These are phyloP conservation scores for Rhinolophus ferrumequinum DNA, from an alignment of 2,113 vertebrate genomes.

Conservation along the genomic window DNA sequence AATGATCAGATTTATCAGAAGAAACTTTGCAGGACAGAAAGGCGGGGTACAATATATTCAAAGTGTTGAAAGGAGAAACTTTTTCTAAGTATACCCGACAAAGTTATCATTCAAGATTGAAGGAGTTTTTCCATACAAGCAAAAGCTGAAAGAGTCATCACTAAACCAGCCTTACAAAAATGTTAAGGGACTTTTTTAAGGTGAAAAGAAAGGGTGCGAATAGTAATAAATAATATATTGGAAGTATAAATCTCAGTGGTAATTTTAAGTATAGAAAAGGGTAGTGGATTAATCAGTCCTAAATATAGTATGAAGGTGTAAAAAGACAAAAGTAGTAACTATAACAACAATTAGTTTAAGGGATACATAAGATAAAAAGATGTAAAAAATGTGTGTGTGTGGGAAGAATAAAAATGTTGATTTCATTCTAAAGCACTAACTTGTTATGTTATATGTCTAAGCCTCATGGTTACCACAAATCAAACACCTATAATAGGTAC, in stretches of 20 bases:
- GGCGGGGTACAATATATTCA: no score
- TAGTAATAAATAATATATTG: neutral
- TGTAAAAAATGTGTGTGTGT: neutral
- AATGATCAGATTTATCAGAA: neutral
- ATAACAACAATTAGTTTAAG: neutral
- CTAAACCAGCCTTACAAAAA: neutral
- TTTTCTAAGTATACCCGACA: neutral
- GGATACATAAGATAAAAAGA: neutral
- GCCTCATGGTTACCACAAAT: neutral
- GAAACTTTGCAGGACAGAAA: no score
- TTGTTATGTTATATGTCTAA: neutral
- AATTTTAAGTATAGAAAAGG: neutral
- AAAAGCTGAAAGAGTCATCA: neutral
- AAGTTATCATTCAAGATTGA: neutral
- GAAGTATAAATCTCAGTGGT: neutral
- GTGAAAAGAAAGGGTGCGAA: neutral
- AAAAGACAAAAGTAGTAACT: neutral
- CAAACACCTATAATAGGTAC: neutral
- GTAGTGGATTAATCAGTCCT: neutral
- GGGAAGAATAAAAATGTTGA: neutral
- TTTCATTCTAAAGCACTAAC: neutral
- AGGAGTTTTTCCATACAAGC: neutral
- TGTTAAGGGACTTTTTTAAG: neutral
- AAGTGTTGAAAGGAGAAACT: neutral
- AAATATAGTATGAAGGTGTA: neutral